Percentiles rank a stretch among this genome's conserved stretches.
These are phyloP conservation scores for Pogonomyrmex barbatus DNA, from an alignment of 1,140 invertebrate genomes.

Conservation along the genomic window DNA sequence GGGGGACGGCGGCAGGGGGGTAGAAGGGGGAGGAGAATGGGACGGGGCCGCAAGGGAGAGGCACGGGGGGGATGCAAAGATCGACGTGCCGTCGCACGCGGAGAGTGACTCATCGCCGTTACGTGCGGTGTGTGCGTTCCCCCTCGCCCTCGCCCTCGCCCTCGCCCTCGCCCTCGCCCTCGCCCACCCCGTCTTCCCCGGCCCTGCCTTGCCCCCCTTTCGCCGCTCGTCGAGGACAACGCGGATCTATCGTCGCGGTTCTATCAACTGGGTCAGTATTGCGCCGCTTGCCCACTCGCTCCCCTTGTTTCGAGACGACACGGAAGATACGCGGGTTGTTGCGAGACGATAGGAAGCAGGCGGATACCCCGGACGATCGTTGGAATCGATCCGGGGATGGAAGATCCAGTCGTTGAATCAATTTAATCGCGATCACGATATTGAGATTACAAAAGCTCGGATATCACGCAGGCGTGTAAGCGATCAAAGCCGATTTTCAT, in stretches of 20 bases:
- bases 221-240: background rate
- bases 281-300: conserved; percentile 26
- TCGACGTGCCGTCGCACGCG: conserved; percentile 64
- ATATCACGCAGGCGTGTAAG: background rate
- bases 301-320: conserved; percentile 23
- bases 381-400: background rate
- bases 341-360: background rate
- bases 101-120: conserved; percentile 68
- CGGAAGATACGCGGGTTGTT: background rate
- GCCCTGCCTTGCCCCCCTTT: background rate
- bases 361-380: background rate
- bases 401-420: background rate
- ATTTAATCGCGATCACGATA: background rate
- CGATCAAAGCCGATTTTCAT: background rate
- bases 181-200: background rate
- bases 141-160: conserved; percentile 16
- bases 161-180: background rate
- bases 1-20: background rate
- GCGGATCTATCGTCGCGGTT: conserved; percentile 49
- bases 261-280: conserved; percentile 57
- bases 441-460: background rate
- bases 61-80: conserved; percentile 45
- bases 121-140: conserved; percentile 15
- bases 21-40: conserved; percentile 31
- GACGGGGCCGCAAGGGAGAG: conserved; percentile 14